phyloP scores from a whole-genome alignment of 2,113 vertebrate genomes.

The Pseudopodoces humilis region DNA sequence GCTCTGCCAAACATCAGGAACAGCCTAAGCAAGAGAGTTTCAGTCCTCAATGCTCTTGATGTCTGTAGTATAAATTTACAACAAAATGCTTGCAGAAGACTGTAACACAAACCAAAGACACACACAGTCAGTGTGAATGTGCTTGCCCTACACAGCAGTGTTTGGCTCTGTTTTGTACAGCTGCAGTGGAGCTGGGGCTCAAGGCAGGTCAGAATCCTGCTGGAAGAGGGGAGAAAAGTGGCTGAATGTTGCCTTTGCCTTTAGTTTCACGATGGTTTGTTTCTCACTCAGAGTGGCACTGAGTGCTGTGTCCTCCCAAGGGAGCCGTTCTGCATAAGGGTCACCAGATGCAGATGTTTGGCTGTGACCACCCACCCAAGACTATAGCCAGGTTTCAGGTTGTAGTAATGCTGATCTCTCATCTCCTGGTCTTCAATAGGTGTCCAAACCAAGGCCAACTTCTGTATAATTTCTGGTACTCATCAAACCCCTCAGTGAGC shows the following conservation, averaged over 20 bases:
- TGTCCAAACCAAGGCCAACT: background rate
- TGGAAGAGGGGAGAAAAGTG: background rate
- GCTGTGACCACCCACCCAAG: background rate
- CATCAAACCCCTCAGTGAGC: background rate
- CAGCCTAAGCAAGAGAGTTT: background rate
- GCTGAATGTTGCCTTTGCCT: background rate
- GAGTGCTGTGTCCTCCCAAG: background rate
- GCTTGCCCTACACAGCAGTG: background rate
- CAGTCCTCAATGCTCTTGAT: background rate
- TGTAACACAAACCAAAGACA: background rate
- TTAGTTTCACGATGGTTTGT: background rate
- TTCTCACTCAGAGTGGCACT: background rate
- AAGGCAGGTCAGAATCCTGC: background rate
- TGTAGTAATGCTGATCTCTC: background rate
- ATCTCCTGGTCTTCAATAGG: background rate
- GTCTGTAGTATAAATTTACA: background rate
- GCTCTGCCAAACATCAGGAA: background rate
- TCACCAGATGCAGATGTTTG: background rate
- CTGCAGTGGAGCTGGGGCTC: background rate
- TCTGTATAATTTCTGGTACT: background rate
- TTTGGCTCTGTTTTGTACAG: background rate
- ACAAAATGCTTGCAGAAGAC: background rate
- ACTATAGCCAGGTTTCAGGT: background rate
- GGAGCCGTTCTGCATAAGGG: background rate
- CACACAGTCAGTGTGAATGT: background rate